These are phyloP conservation scores for Chrysolina oricalcia DNA, from an alignment of 2,888 invertebrate genomes.

Conservation along the genomic window DNA sequence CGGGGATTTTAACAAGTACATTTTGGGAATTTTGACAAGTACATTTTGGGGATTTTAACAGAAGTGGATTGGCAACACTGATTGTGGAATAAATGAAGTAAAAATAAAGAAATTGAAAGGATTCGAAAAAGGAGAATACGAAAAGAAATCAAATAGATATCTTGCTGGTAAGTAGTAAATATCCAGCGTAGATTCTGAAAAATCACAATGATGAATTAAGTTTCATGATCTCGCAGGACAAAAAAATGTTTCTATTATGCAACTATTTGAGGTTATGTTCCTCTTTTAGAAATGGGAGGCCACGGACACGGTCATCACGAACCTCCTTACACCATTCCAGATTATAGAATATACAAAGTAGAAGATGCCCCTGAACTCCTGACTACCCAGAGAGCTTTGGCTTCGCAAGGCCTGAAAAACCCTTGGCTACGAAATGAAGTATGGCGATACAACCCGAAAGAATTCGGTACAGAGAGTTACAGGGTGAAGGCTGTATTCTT, in stretches of 20 bases:
- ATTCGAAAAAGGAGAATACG: too few relatives aligned
- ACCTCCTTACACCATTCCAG: slow-evolving; percentile 80
- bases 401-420: slow-evolving; percentile 83
- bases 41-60: too few relatives aligned
- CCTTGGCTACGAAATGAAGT: slow-evolving; percentile 94
- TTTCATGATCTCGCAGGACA: background rate
- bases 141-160: too few relatives aligned
- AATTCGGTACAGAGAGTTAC: slow-evolving; percentile 76
- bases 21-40: too few relatives aligned
- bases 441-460: slow-evolving; percentile 82
- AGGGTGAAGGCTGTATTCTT: slow-evolving; percentile 72
- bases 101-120: too few relatives aligned
- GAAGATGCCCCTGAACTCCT: slow-evolving; percentile 80
- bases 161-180: too few relatives aligned
- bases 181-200: too few relatives aligned
- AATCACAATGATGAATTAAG: background rate
- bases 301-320: slow-evolving; percentile 74
- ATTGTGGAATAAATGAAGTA: too few relatives aligned
- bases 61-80: too few relatives aligned
- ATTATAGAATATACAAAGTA: slow-evolving; percentile 82
- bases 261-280: slow-evolving; percentile 38
- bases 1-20: too few relatives aligned
- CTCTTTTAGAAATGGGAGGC: slow-evolving; percentile 44
- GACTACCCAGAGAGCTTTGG: slow-evolving; percentile 78
- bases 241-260: slow-evolving; percentile 30